A percentile compares a stretch with the other conserved stretches of the same genome.
Evolutionary conservation across 2,888 invertebrate species (phyloP).

Genomic region (Aphelenchoides bicaudatus): DNA sequence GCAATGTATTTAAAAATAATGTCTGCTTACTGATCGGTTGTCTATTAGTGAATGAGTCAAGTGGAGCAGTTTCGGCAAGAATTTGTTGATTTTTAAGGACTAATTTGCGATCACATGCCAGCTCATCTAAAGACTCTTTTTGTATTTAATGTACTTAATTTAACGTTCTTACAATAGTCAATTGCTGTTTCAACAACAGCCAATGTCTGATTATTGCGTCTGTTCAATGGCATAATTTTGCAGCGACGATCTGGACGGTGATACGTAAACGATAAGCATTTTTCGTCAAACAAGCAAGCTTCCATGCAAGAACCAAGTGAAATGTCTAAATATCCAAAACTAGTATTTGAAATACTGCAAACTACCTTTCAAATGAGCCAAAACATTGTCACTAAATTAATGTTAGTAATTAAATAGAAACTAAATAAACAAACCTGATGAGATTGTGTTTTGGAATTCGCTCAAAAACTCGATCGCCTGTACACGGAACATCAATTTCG

Average conservation of each 20-base stretch:
- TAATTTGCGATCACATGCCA: constrained; percentile 35
- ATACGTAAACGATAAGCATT: constrained; percentile 34
- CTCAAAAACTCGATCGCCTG: constrained; percentile 36
- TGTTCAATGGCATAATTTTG: constrained; percentile 25
- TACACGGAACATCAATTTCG: constrained; percentile 38
- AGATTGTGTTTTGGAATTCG: constrained; percentile 26
- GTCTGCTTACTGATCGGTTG: not conserved
- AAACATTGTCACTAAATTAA: constrained; percentile 19
- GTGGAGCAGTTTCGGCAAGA: not conserved
- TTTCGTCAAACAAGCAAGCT: constrained; percentile 29
- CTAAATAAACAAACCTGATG: too few relatives aligned
- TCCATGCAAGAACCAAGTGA: constrained; percentile 33
- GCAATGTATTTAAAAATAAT: not conserved
- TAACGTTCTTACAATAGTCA: too few relatives aligned
- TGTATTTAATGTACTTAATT: too few relatives aligned
- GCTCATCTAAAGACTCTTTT: constrained; percentile 46
- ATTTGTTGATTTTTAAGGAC: constrained; percentile 19
- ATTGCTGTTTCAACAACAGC: constrained; percentile 37
- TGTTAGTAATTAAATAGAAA: too few relatives aligned
- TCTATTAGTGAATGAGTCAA: not conserved
- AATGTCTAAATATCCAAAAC: constrained; percentile 5
- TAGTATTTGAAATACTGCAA: too few relatives aligned
- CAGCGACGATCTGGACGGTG: constrained; percentile 25
- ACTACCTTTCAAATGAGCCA: constrained; percentile 21
- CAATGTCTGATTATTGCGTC: constrained; percentile 21